Evolutionary conservation across 2,113 vertebrate species (phyloP), one percentile per base, ranked within the genome.

Genomic region (Paramormyrops kingsleyae): DNA sequence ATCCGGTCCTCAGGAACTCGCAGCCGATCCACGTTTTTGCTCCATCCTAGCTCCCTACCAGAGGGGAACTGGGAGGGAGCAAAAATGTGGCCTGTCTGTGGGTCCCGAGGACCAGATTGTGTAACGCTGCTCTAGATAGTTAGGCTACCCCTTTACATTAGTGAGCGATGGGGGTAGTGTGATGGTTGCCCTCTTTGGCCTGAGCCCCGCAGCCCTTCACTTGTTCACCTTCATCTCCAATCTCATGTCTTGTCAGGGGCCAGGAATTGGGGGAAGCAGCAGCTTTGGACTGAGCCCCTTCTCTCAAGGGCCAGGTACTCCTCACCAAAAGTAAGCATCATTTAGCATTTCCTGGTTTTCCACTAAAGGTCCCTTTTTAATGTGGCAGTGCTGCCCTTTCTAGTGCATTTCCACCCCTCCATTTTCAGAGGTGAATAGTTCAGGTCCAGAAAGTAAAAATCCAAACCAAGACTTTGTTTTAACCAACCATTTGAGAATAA

Each of bases 311-410:
- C 96, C 97, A 1, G 93, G 97, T 17, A 96, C 97, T 80, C 97
- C 98, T 92, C 99, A 99, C 94, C 99, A 99, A 92, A 99, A 98
- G 99, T 99, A 96, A 97, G 97, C 44, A 6, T 4, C 39, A 83
- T 44, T 83, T 21, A 8, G 77, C 35, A 44, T 6, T 39, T 19
- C 24, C 21, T 12, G 15, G 19, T 47, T 10, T 31, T 74, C 12
- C 42, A 6, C 7, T 1, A 24, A 1, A 35, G 39, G 31, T 56
- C 21, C 50, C 2, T 7, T 17, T 47, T 85, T 70, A 47, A 12
- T 0, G 53, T 4, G 24, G 10, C 62, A 27, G n/a, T 31, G n/a
- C 10, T 70, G 27, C 27, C 27, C 62, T 4, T 70, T 1, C n/a
- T 31, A 13, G 27, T 27, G 31, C 62, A 70, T 70, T 27, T 27